Evolutionary conservation across 2,888 invertebrate species (phyloP), one percentile per base, ranked within the genome.

Genomic region (Drosophila kuntzei): DNA sequence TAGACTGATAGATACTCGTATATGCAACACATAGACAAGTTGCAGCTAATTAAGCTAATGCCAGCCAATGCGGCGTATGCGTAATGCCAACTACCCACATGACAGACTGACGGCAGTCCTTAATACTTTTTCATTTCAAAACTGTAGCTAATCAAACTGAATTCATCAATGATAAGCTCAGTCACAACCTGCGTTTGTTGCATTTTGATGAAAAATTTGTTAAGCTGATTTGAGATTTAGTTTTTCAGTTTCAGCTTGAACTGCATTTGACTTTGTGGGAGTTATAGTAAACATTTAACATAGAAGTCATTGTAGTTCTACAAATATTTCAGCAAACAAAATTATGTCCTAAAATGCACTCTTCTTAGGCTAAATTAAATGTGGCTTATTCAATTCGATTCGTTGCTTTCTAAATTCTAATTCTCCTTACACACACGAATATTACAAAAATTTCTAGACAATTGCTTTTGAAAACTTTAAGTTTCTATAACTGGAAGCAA

Each of bases 1-100:
- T 18, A 29, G 32, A 11, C 18, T 14, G 53, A 34, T 20, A 27
- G 20, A 34, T 29, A 37, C 18, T 36, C 37, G 12, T 36, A 61
- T 18, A 25, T 54, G 47, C 20, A 43, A 37, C 50, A 49, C 47
- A 64, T 67, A 58, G 43, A 49, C 36, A 61, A 55, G 47, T 66
- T 69, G 50, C 73, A 76, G 66, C 80, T 83, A 83, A 83, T 83
- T 83, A 89, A 74, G 71, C 74, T 83, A 89, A 83, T 83, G 80
- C 87, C 54, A 12, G 43, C 12, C 84, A 69, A 34, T n/a, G 34
- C 34, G 34, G 34, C 34, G 81, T 80, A 87, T 81, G 84, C 77
- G 84, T 87, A 72, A 71, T 74, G 34, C 37, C 20, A 39, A 16
- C 49, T 32, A 36, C 46, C 49, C 51, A 63, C 16, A 44, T 41